phyloP scores from a whole-genome alignment of 1,140 invertebrate species.

The Radopholus similis region DNA sequence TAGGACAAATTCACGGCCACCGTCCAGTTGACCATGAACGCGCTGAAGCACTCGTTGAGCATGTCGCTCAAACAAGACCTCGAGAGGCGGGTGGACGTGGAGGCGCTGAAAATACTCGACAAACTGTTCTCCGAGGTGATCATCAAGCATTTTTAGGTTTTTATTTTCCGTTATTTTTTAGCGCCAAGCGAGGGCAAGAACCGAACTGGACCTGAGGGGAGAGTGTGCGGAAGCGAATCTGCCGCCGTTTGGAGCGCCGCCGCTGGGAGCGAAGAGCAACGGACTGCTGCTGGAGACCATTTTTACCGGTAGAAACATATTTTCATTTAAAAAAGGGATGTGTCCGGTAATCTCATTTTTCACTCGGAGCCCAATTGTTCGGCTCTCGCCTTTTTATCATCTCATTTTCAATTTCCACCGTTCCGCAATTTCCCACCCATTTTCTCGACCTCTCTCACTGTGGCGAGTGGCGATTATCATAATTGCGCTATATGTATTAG shows the following conservation, averaged over 20 bases:
- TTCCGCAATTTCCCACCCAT: too few species aligned
- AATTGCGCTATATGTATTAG: too few species aligned
- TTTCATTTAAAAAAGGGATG: too few species aligned
- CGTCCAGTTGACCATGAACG: neutral
- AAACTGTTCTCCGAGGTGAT: neutral
- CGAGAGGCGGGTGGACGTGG: conserved; percentile 6
- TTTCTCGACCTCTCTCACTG: too few species aligned
- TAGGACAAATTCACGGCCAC: conserved; percentile 3
- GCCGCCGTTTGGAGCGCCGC: neutral
- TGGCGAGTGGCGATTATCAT: too few species aligned
- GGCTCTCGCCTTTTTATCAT: too few species aligned
- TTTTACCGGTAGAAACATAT: too few species aligned
- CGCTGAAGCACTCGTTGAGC: neutral
- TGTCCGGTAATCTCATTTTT: too few species aligned
- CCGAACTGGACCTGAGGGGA: neutral
- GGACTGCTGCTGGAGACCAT: neutral
- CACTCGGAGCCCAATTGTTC: too few species aligned
- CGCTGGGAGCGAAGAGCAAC: neutral
- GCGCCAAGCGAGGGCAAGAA: neutral
- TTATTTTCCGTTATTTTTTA: neutral
- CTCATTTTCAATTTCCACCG: too few species aligned
- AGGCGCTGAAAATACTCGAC: conserved; percentile 22
- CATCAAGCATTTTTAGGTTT: neutral
- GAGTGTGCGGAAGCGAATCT: neutral
- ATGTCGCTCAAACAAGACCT: conserved; percentile 11